Base-by-base conservation (phyloP, 2,113 vertebrate genomes). In the Leptocoma aspasia region DNA sequence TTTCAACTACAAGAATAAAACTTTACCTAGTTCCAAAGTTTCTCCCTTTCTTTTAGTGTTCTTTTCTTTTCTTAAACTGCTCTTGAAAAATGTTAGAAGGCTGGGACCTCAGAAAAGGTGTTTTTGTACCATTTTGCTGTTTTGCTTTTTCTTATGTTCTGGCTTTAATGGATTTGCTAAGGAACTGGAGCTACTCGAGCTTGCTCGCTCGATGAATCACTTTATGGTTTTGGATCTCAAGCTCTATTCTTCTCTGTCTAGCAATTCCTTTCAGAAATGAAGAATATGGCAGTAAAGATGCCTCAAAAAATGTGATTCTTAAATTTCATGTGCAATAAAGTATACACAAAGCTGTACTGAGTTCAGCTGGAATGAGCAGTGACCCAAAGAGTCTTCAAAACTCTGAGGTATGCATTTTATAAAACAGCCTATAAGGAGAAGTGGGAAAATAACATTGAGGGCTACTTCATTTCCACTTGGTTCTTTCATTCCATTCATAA, bases 1-100 rank as follows among this genome's bases (percentile, higher is more conserved):
- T 96, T 95, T 96, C 85, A 86, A 78, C 49, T 26, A 6, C 27
- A 77, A 86, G 64, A 90, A 94, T 81, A 81, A 88, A 96, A 80
- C 41, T 96, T 95, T 52, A 45, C 64, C 68, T 77, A 89, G 54
- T 96, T 96, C 89, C 92, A 92, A 89, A 96, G 82, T 95, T 94
- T 57, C 9, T 77, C 26, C 42, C 60, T 86, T 92, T 76, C 71
- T 86, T 77, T 92, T 49, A 56, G 28, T 42, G 33, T 86, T 90
- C 63, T 76, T 84, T 91, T 96, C 31, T 89, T 72, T 87, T 83
- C 26, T 60, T 86, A 64, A 92, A 73, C 45, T 21, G 39, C 64
- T 90, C 79, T 90, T 90, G 72, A 64, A 92, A 86, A 76, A 50
- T 33, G n/a, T 84, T 82, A 65, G 61, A 77, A 89, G 61, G 35